Conservation (phyloP, 2,797 vertebrate genomes). For the Coluber constrictor region DNA sequence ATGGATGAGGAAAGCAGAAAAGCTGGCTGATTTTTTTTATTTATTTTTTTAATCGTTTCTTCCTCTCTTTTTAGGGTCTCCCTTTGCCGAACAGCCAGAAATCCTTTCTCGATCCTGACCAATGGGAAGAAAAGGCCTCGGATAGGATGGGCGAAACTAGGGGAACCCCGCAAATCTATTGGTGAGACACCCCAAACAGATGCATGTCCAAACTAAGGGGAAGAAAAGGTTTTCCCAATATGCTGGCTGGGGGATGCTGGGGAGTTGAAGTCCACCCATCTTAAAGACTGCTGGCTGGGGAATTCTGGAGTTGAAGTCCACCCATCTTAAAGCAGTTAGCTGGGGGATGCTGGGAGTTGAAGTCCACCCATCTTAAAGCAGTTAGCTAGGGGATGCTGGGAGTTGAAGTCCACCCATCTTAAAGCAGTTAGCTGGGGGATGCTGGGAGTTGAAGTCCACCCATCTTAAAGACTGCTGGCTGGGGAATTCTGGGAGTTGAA, state of each 20-base stretch:
- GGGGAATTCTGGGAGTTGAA: no score
- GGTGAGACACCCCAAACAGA: slow-evolving; percentile 61
- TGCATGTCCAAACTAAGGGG: neutral
- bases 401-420: neutral
- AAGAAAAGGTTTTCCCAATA: neutral
- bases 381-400: no score
- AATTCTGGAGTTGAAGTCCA: no score
- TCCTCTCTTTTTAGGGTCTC: slow-evolving; percentile 41
- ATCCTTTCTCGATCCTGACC: slow-evolving; percentile 55
- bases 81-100: slow-evolving; percentile 44
- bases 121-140: slow-evolving; percentile 81
- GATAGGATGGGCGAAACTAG: slow-evolving; percentile 71
- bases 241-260: neutral
- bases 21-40: fast-evolving
- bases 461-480: neutral
- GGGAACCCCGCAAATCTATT: slow-evolving; percentile 80
- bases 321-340: neutral
- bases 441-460: no score
- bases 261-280: no score
- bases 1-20: neutral
- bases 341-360: no score
- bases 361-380: neutral
- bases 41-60: fast-evolving
- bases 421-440: neutral
- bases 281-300: no score